Conservation (phyloP, 1,140 invertebrate species). For the Drosophila auraria region DNA sequence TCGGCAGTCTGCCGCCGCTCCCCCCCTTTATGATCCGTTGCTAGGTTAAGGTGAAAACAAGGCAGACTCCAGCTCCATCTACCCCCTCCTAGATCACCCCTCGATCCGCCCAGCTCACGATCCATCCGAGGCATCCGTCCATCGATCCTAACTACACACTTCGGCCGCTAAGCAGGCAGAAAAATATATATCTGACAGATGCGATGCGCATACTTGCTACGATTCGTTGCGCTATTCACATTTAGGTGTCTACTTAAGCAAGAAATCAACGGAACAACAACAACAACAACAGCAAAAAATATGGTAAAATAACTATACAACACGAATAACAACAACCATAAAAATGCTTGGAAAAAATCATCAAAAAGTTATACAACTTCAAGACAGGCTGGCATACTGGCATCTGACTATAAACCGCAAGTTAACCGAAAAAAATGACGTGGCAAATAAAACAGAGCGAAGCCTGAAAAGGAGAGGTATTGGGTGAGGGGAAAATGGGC, state of each 20-base stretch:
- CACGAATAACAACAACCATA: conserved; percentile 40
- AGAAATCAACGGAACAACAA: conserved; percentile 49
- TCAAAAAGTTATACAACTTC: conserved; percentile 79
- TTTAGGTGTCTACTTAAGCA: conserved; percentile 83
- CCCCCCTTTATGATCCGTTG: conserved; percentile 36
- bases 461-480: conserved; percentile 38
- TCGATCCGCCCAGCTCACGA: conserved; percentile 12
- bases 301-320: conserved; percentile 31
- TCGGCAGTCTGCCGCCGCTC: conserved; percentile 25
- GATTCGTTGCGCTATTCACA: conserved; percentile 83
- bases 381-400: conserved; percentile 48
- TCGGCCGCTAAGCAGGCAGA: conserved; percentile 71
- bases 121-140: conserved; percentile 30
- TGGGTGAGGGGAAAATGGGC: conserved; percentile 11
- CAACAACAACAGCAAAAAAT: conserved; percentile 8
- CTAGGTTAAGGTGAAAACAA: conserved; percentile 80
- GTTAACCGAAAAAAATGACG: conserved; percentile 72
- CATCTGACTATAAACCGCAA: conserved; percentile 61
- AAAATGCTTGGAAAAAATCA: conserved; percentile 53
- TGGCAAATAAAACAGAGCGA: conserved; percentile 81
- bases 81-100: not conserved
- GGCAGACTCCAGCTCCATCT: conserved; percentile 19
- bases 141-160: conserved; percentile 80
- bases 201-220: conserved; percentile 76
- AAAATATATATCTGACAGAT: conserved; percentile 82